Evolutionary conservation across 2,888 invertebrate species (phyloP), one percentile per base, ranked within the genome.

Genomic region (Plusia festucae): DNA sequence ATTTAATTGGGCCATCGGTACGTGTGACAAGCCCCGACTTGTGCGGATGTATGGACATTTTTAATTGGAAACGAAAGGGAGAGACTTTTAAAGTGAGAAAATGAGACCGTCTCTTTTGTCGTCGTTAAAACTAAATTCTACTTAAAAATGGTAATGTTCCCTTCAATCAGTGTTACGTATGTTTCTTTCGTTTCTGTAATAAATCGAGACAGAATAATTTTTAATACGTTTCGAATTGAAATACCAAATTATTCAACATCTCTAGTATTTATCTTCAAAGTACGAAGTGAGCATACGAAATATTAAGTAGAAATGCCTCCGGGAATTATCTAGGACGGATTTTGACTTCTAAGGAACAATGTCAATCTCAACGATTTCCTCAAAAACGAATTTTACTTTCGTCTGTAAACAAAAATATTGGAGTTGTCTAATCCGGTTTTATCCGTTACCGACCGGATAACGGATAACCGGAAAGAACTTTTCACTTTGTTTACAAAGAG

Each of bases 1-100:
- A 89, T 92, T 90, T 91, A 92, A 92, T 93, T 92, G 91, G 90
- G 82, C 87, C 89, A 87, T 92, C 84, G 91, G 85, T 86, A 90
- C 89, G 90, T 89, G 91, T 89, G 87, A 83, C 84, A 85, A 84
- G 81, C 73, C 40, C 63, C 69, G 63, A 49, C 51, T 56, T 61
- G n/a, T 59, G 58, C 44, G 67, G 58, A 78, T 67, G 68, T 77
- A 77, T 68, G 72, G 70, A 68, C 40, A 68, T 82, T 82, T 82
- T 82, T 82, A 80, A 81, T 82, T 82, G 81, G 72, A 76, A 73
- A 65, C 46, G 57, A 56, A 30, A 64, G 40, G 30, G 46, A 9
- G 56, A 49, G 20, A 63, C 52, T 68, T 40, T 24, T 40, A n/a
- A n/a, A 40, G 40, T 40, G 40, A 40, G n/a, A 40, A 40, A 40